Evolutionary conservation across 2,888 invertebrate genomes (phyloP).

Genomic region (Leptarthrus brevirostris): DNA sequence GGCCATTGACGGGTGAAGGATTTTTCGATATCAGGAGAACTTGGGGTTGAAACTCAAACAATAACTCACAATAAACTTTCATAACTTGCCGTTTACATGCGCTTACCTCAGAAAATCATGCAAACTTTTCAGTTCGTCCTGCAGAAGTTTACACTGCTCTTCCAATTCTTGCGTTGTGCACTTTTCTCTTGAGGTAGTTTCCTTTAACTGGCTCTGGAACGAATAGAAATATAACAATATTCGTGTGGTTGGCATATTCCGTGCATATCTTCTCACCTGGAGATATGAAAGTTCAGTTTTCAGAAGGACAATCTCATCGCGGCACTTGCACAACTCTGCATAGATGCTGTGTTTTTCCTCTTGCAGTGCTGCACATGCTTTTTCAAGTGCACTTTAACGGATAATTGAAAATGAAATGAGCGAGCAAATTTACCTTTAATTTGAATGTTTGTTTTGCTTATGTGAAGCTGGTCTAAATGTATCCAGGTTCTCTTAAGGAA

Average conservation of each 20-base stretch:
- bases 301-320: conserved; percentile 45
- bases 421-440: conserved; percentile 45
- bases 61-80: conserved; percentile 49
- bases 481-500: not conserved
- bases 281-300: conserved; percentile 46
- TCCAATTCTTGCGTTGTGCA: conserved; percentile 41
- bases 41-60: conserved; percentile 48
- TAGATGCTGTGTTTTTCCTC: conserved; percentile 36
- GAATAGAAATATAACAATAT: conserved; percentile 1
- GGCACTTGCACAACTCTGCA: conserved; percentile 31
- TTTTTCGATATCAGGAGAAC: not conserved
- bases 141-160: conserved; percentile 49
- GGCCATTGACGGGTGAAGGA: not conserved
- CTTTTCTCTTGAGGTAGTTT: conserved; percentile 45
- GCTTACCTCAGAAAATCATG: conserved; percentile 51
- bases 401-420: conserved; percentile 48
- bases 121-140: conserved; percentile 50
- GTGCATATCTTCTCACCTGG: conserved; percentile 38
- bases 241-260: conserved; percentile 4
- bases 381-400: conserved; percentile 44
- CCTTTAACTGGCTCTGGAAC: conserved; percentile 44
- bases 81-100: conserved; percentile 19
- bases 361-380: conserved; percentile 41
- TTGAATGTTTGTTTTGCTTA: conserved; percentile 20
- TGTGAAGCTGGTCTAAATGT: not conserved